Evolutionary conservation across 2,113 vertebrate species (phyloP).

Genomic region (Pimephales promelas): DNA sequence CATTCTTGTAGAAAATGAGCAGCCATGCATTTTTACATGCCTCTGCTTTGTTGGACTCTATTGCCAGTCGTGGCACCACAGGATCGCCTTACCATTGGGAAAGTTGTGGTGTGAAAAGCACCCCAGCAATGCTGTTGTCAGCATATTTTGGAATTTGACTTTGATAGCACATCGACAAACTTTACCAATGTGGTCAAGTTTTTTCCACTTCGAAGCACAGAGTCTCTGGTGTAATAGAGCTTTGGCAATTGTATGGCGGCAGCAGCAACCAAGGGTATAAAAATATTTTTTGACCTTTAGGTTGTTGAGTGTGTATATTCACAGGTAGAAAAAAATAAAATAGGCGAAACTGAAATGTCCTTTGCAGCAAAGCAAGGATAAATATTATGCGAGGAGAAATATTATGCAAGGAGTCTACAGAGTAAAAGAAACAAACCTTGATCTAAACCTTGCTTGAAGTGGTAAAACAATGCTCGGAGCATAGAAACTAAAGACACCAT

Average conservation of each 20-base stretch:
- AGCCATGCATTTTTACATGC: constrained; percentile 24
- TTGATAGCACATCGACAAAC: not conserved
- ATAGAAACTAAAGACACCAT: not conserved
- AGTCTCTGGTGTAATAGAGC: not conserved
- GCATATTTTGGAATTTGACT: constrained; percentile 32
- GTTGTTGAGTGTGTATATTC: not conserved
- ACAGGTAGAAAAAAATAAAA: constrained; percentile 6
- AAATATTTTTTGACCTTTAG: not conserved
- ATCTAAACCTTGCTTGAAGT: not conserved
- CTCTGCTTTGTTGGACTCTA: constrained; percentile 51
- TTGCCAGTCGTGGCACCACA: constrained; percentile 40
- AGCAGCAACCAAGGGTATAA: not conserved
- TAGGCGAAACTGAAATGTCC: constrained; percentile 38
- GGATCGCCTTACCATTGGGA: not conserved
- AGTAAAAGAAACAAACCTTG: not conserved
- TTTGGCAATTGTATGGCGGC: not conserved
- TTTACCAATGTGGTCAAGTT: not conserved
- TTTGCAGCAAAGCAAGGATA: constrained; percentile 33
- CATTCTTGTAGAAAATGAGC: constrained; percentile 64
- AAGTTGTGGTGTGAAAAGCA: not conserved
- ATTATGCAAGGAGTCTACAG: not conserved
- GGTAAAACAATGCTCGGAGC: not conserved
- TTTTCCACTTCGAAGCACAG: not conserved
- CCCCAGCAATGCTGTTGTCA: not conserved
- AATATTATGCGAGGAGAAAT: not conserved